Conservation (phyloP, 2,113 vertebrate species). For the Sander lucioperca region DNA sequence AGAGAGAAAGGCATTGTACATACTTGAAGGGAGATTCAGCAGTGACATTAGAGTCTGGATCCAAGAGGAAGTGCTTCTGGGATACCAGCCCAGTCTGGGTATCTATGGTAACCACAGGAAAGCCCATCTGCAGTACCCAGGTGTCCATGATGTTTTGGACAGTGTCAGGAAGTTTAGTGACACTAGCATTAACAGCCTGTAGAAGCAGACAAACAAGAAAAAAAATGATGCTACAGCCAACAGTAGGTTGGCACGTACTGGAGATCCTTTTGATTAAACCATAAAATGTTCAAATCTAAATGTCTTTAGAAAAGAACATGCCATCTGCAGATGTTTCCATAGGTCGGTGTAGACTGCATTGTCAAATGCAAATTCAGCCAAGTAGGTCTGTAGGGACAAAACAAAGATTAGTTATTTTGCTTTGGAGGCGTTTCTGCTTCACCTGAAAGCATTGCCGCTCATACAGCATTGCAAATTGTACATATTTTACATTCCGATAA, state of each 20-base stretch:
- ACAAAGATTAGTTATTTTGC: not conserved
- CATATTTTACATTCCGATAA: not conserved
- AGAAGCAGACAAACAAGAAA: not conserved
- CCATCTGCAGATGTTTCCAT: constrained; percentile 89
- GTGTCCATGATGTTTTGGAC: constrained; percentile 89
- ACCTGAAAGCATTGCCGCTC: not conserved
- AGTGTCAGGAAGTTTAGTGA: rapidly evolving
- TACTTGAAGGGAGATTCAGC: constrained; percentile 86
- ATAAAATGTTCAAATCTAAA: not conserved
- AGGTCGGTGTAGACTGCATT: constrained; percentile 90
- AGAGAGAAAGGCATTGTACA: constrained; percentile 25
- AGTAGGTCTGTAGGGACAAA: constrained; percentile 75
- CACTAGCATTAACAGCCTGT: constrained; percentile 55
- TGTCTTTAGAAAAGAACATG: constrained; percentile 34
- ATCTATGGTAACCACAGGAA: constrained; percentile 89
- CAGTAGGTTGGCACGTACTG: too few relatives aligned
- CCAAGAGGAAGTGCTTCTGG: constrained; percentile 91
- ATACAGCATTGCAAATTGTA: not conserved
- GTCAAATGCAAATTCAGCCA: constrained; percentile 80
- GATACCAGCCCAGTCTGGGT: constrained; percentile 62
- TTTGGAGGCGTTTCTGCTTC: not conserved
- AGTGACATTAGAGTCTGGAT: constrained; percentile 76
- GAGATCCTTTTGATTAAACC: not conserved
- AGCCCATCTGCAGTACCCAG: constrained; percentile 96
- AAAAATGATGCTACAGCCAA: not conserved